Percentiles rank a stretch among this genome's conserved stretches.
Conservation (phyloP, 2,113 vertebrate genomes). For the Xyliphius kryptos region DNA sequence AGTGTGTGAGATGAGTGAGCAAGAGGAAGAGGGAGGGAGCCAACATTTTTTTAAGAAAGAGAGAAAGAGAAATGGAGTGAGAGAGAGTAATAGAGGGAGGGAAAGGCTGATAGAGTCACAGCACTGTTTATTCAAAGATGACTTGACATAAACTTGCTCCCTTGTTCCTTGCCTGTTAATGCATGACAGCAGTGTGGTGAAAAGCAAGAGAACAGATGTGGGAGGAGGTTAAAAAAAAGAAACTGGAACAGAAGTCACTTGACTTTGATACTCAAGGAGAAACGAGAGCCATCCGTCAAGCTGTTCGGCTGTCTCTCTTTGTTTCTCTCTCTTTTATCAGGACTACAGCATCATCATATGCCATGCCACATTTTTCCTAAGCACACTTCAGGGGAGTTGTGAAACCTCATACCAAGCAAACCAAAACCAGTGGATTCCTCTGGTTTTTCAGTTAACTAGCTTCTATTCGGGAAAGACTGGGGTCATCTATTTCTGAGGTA, state of each 20-base stretch:
- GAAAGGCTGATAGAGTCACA: slow-evolving; percentile 47
- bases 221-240: slow-evolving; percentile 22
- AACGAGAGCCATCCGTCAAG: slow-evolving; percentile 35
- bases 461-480: slow-evolving; percentile 17
- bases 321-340: slow-evolving; percentile 29
- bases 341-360: slow-evolving; percentile 13
- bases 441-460: slow-evolving; percentile 50
- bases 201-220: slow-evolving; percentile 34
- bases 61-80: slow-evolving; percentile 12
- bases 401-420: no score
- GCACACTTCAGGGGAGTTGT: slow-evolving; percentile 20
- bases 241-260: slow-evolving; percentile 29
- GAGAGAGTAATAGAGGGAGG: slow-evolving; percentile 4
- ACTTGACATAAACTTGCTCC: slow-evolving; percentile 59
- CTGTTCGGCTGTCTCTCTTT: slow-evolving; percentile 20
- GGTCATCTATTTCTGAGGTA: not conserved
- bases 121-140: slow-evolving; percentile 59
- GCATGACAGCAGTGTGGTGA: slow-evolving; percentile 55
- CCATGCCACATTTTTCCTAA: slow-evolving; percentile 35
- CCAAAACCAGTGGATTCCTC: no score
- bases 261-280: slow-evolving; percentile 38
- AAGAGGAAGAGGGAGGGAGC: slow-evolving; percentile 2
- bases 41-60: not conserved
- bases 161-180: slow-evolving; percentile 53
- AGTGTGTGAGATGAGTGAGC: slow-evolving; percentile 45